Percentiles rank a stretch among this genome's conserved stretches.
phyloP scores from a whole-genome alignment of 2,888 invertebrate genomes.

The Drosophila merina region DNA sequence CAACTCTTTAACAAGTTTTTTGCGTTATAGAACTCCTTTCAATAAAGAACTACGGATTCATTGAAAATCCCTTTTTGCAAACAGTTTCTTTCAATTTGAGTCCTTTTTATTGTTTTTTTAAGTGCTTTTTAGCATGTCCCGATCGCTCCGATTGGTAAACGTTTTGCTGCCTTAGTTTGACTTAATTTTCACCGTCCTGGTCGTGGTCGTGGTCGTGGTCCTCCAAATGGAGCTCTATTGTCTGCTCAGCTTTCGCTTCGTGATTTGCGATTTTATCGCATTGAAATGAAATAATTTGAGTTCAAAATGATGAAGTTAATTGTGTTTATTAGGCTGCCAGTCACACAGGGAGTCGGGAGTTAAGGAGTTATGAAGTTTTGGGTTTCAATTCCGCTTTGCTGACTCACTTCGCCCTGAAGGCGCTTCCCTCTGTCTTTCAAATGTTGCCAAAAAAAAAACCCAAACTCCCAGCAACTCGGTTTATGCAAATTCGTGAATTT shows the following conservation, averaged over 20 bases:
- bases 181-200: slow-evolving; percentile 80
- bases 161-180: slow-evolving; percentile 78
- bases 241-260: slow-evolving; percentile 69
- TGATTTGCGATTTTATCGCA: slow-evolving; percentile 83
- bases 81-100: too few relatives aligned
- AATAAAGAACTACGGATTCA: too few relatives aligned
- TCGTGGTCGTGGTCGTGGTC: slow-evolving; percentile 25
- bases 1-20: not conserved
- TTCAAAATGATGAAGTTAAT: slow-evolving; percentile 81
- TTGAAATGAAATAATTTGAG: slow-evolving; percentile 83
- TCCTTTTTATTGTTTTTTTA: not conserved
- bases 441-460: slow-evolving; percentile 65
- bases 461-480: slow-evolving; percentile 36
- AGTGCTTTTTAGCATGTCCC: slow-evolving; percentile 47
- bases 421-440: slow-evolving; percentile 60
- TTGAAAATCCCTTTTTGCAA: too few relatives aligned
- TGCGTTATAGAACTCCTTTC: too few relatives aligned
- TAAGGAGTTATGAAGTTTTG: slow-evolving; percentile 18
- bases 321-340: slow-evolving; percentile 79
- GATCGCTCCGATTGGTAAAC: slow-evolving; percentile 71
- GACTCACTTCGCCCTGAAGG: slow-evolving; percentile 58
- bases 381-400: slow-evolving; percentile 16
- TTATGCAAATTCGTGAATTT: slow-evolving; percentile 78
- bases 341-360: slow-evolving; percentile 55
- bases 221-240: slow-evolving; percentile 51